Evolutionary conservation across 2,888 invertebrate species (phyloP), one percentile per base, ranked within the genome.

Genomic region (Dendrolimus houi): DNA sequence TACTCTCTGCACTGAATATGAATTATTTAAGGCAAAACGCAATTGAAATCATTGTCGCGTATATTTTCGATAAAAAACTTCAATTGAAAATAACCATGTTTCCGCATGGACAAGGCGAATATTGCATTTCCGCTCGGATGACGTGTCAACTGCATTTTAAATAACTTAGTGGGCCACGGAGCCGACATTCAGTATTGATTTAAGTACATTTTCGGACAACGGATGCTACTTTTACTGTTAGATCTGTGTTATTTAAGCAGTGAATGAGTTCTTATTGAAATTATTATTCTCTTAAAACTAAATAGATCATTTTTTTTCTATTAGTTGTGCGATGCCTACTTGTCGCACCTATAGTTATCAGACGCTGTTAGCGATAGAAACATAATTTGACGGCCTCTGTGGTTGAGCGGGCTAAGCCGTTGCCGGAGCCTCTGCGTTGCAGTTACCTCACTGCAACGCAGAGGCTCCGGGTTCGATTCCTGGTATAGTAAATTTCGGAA

Each of bases 81-180:
- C 72, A 69, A 83, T 81, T 83, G 78, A 81, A 83, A 77, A 83
- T 84, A 83, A 81, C 80, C 71, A 68, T 74, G 77, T 83, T 85
- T 85, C 81, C 81, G 77, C 77, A 74, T 81, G 84, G 75, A 74
- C 76, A 81, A 82, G 79, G 83, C 79, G 87, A 83, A 87, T 86
- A 87, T 87, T 87, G 84, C 81, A 86, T 87, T 87, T 85, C 78
- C 82, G 71, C 80, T 77, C 70, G 80, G 77, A 84, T 86, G 86
- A 87, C 77, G 81, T 85, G 87, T 83, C 85, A 86, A 85, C 83
- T 86, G 85, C 82, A 86, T 87, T 85, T 86, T 87, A 87, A 88
- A 88, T 87, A 87, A 87, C 81, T 87, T 83, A 85, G 85, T 72
- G 69, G 71, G 70, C 69, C 70, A 68, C 71, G 67, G 68, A 67